A percentile compares a stretch with the other conserved stretches of the same genome.
Conservation (phyloP, 2,113 vertebrate genomes). For the Trematomus loennbergii region DNA sequence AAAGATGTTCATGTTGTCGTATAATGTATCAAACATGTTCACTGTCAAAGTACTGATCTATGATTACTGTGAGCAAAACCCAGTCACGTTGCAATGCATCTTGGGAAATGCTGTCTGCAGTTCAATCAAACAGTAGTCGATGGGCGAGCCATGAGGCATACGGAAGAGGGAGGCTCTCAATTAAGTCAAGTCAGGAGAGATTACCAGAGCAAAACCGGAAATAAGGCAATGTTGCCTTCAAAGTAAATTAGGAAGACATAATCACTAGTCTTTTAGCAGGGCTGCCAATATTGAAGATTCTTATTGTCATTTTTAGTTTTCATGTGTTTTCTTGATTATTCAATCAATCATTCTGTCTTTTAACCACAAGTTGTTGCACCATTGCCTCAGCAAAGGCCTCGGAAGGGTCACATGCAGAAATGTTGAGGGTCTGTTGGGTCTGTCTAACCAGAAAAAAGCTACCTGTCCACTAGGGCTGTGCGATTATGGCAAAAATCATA, state of each 20-base stretch:
- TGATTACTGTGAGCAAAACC: neutral
- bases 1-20: neutral
- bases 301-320: too few relatives aligned
- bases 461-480: too few relatives aligned
- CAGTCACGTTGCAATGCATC: conserved; percentile 46
- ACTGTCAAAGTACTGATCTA: neutral
- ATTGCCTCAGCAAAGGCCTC: too few relatives aligned
- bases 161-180: conserved; percentile 48
- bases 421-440: too few relatives aligned
- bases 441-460: too few relatives aligned
- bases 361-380: too few relatives aligned
- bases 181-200: conserved; percentile 11
- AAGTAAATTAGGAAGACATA: conserved; percentile 29
- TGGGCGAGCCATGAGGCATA: conserved; percentile 28
- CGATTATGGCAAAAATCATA: too few relatives aligned
- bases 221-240: neutral
- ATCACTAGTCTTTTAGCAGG: neutral
- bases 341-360: too few relatives aligned
- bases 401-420: too few relatives aligned
- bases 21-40: neutral
- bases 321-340: too few relatives aligned
- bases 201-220: conserved; percentile 21
- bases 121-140: conserved; percentile 8
- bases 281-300: neutral
- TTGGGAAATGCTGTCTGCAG: conserved; percentile 70